Evolutionary conservation across 2,888 invertebrate genomes (phyloP).

Genomic region (Calliopum simillimum): DNA sequence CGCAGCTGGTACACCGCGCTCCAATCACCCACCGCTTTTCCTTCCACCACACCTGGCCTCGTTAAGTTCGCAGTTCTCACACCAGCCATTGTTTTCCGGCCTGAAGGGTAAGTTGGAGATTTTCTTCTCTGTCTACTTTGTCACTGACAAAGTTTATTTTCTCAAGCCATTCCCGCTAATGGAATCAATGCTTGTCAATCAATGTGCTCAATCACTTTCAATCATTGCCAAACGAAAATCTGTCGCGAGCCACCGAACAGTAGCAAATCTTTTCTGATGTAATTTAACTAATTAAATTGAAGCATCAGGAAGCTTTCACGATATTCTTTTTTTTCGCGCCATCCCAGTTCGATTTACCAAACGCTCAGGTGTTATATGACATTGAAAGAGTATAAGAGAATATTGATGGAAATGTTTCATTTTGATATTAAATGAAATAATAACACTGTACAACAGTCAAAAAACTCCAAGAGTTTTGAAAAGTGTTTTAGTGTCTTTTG

Average conservation of each 20-base stretch:
- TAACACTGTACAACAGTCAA: too few species aligned
- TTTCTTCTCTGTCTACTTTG: background rate
- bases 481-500: too few species aligned
- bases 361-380: background rate
- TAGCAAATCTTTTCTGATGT: background rate
- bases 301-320: background rate
- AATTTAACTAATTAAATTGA: constrained; percentile 7
- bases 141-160: background rate
- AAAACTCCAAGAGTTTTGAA: too few species aligned
- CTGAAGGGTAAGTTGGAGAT: constrained; percentile 77
- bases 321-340: background rate
- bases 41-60: constrained; percentile 85
- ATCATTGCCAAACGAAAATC: constrained; percentile 1
- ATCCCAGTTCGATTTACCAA: background rate
- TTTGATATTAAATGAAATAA: too few species aligned
- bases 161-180: background rate
- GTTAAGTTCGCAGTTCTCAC: constrained; percentile 79
- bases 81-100: constrained; percentile 84
- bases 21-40: constrained; percentile 82
- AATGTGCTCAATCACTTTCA: constrained; percentile 20
- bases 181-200: background rate
- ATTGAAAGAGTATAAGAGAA: too few species aligned
- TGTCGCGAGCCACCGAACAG: background rate
- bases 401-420: too few species aligned
- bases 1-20: constrained; percentile 56